These are phyloP conservation scores for Drosophila tropicalis DNA, from an alignment of 1,140 invertebrate genomes.

Conservation along the genomic window DNA sequence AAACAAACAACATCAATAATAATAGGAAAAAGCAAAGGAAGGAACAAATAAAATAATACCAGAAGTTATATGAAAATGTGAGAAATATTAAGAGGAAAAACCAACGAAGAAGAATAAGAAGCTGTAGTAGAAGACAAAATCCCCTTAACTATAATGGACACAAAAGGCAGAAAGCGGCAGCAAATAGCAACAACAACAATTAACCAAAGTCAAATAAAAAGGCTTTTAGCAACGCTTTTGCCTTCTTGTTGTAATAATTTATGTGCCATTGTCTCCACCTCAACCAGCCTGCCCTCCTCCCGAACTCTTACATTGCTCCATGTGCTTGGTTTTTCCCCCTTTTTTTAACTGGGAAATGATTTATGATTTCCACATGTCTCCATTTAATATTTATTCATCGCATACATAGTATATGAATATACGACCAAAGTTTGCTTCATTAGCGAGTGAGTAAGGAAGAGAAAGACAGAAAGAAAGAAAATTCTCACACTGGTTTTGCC, in stretches of 20 bases:
- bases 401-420: too few species aligned
- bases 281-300: neutral
- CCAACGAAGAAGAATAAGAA: conserved; percentile 62
- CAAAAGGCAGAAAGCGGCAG: conserved; percentile 9
- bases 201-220: conserved; percentile 71
- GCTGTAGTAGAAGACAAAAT: conserved; percentile 29
- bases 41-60: conserved; percentile 51
- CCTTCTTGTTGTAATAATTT: conserved; percentile 61
- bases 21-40: conserved; percentile 5
- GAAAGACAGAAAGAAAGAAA: neutral
- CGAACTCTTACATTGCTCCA: too few species aligned
- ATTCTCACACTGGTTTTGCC: conserved; percentile 15
- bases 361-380: too few species aligned
- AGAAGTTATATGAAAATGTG: conserved; percentile 44
- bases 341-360: too few species aligned
- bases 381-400: too few species aligned
- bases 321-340: neutral
- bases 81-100: conserved; percentile 36
- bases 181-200: conserved; percentile 30
- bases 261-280: conserved; percentile 55
- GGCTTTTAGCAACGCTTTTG: conserved; percentile 64
- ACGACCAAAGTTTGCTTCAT: conserved; percentile 7
- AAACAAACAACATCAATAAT: conserved; percentile 32
- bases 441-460: neutral
- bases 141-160: conserved; percentile 16